Conservation (phyloP, 2,888 invertebrate genomes). For the Ommatoiulus sabulosus region DNA sequence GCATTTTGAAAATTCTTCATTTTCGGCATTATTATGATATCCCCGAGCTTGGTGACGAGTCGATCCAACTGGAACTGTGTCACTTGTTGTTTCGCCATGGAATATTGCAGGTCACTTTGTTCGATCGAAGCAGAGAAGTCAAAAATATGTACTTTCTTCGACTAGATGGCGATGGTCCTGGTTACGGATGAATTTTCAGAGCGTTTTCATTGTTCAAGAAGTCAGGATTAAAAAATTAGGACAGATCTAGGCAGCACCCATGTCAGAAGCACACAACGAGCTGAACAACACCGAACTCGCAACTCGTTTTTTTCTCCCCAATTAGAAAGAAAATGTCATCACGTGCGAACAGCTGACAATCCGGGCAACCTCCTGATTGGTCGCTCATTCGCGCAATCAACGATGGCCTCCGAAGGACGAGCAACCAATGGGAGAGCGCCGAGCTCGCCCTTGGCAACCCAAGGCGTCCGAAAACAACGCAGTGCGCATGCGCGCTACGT, state of each 20-base stretch:
- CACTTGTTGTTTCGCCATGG: constrained; percentile 49
- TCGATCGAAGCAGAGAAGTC: not conserved
- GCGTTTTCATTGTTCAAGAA: not conserved
- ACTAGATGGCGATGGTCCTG: constrained; percentile 5
- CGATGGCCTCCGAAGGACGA: not conserved
- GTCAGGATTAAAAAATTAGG: not conserved
- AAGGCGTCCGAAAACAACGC: constrained; percentile 4
- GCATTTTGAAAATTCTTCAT: constrained; percentile 41
- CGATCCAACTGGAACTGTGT: constrained; percentile 39
- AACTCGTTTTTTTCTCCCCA: not conserved
- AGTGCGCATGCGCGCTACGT: not conserved
- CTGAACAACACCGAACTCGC: no score
- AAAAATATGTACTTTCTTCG: not conserved
- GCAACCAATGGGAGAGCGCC: not conserved
- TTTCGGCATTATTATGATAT: constrained; percentile 47
- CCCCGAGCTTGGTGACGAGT: constrained; percentile 53
- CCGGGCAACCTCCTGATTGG: not conserved
- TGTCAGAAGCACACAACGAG: not conserved
- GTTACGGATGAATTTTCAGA: not conserved
- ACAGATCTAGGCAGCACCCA: constrained; percentile 10
- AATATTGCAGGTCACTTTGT: not conserved
- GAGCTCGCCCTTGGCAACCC: not conserved
- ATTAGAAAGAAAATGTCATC: constrained; percentile 32
- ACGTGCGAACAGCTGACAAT: constrained; percentile 26
- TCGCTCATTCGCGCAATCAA: not conserved